Percentiles rank a stretch among this genome's conserved stretches.
Evolutionary conservation across 1,140 invertebrate genomes (phyloP).

Genomic region (Pseudomyrmex pallidus): DNA sequence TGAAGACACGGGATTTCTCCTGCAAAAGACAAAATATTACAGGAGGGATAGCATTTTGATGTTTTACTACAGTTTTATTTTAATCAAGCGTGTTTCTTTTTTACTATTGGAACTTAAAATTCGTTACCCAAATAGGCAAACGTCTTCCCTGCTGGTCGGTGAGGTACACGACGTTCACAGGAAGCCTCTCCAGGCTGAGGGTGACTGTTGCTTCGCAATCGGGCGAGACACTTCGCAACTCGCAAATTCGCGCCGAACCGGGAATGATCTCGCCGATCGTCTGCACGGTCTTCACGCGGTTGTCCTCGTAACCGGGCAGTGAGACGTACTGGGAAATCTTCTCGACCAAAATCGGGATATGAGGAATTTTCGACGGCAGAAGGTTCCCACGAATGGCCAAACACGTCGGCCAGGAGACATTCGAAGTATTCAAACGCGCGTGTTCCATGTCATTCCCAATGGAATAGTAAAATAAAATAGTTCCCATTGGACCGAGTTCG

Average conservation of each 20-base stretch:
- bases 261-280: constrained; percentile 62
- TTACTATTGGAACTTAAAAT: background rate
- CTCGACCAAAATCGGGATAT: constrained; percentile 59
- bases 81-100: background rate
- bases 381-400: constrained; percentile 50
- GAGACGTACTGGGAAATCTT: constrained; percentile 34
- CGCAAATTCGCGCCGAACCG: background rate
- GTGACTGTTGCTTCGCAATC: constrained; percentile 15
- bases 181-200: constrained; percentile 31
- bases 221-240: constrained; percentile 33
- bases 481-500: too few species aligned
- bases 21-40: background rate
- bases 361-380: constrained; percentile 23
- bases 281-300: constrained; percentile 60
- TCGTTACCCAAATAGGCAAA: constrained; percentile 43
- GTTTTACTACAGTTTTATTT: background rate
- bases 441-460: background rate
- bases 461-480: background rate
- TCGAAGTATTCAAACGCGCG: background rate
- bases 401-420: constrained; percentile 29
- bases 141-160: constrained; percentile 3
- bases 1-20: constrained; percentile 52
- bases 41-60: too few species aligned
- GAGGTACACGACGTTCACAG: background rate
- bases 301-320: constrained; percentile 12